Evolutionary conservation across 2,888 invertebrate genomes (phyloP).

Genomic region (Odontocolon sp.): DNA sequence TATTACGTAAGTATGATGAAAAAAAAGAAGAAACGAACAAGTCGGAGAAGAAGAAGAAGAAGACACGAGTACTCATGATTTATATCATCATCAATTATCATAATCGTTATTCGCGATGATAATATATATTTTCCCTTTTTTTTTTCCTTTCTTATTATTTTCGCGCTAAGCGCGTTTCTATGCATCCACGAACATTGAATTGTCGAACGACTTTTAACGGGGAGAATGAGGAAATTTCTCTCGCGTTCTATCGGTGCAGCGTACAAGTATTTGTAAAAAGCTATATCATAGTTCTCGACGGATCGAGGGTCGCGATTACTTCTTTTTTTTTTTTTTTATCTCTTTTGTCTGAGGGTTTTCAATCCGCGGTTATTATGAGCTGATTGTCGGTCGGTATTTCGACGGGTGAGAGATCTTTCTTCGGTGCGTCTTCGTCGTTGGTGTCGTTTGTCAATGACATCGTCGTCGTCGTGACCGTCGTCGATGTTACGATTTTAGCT

Average conservation of each 20-base stretch:
- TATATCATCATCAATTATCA: too few relatives aligned
- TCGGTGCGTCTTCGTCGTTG: constrained; percentile 78
- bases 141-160: too few relatives aligned
- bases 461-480: constrained; percentile 68
- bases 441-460: too few relatives aligned
- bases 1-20: constrained; percentile 52
- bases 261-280: constrained; percentile 58
- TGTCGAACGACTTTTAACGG: constrained; percentile 31
- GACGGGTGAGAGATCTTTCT: constrained; percentile 82
- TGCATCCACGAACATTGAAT: constrained; percentile 47
- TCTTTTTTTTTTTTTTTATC: constrained; percentile 53
- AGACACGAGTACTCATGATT: constrained; percentile 41
- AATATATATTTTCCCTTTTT: too few relatives aligned
- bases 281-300: constrained; percentile 44
- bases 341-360: constrained; percentile 58
- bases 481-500: constrained; percentile 64
- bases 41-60: constrained; percentile 33
- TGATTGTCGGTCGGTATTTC: constrained; percentile 76
- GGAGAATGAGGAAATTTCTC: constrained; percentile 22
- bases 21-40: constrained; percentile 4
- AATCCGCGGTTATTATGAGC: constrained; percentile 76
- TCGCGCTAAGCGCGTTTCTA: not conserved
- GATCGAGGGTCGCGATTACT: constrained; percentile 18
- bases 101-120: too few relatives aligned
- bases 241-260: constrained; percentile 53